phyloP scores from a whole-genome alignment of 64 coral and sea anemone genomes.

The Porites lutea region DNA sequence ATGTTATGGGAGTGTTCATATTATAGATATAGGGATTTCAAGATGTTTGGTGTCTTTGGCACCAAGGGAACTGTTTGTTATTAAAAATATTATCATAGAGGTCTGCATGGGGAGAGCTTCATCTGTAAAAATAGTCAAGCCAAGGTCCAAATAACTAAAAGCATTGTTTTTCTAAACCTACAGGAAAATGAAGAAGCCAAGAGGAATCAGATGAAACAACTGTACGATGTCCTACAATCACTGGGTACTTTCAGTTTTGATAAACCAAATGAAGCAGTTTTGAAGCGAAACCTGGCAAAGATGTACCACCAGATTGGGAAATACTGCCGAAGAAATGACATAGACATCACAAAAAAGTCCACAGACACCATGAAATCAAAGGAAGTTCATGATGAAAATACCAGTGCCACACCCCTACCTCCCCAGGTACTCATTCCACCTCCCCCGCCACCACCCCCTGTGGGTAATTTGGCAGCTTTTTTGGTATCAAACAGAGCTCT shows the following conservation, averaged over 20 bases:
- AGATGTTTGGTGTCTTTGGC: too few relatives aligned
- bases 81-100: too few relatives aligned
- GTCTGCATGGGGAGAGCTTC: too few relatives aligned
- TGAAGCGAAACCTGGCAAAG: conserved; percentile 81
- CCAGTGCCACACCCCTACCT: not conserved
- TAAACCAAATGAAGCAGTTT: conserved; percentile 67
- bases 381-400: not conserved
- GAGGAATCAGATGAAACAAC: conserved; percentile 60
- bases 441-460: conserved; percentile 66
- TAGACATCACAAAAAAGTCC: conserved; percentile 14
- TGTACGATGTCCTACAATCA: conserved; percentile 51
- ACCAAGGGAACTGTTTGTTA: too few relatives aligned
- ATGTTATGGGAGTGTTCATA: too few relatives aligned
- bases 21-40: too few relatives aligned
- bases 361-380: not conserved
- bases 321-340: conserved; percentile 76
- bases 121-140: too few relatives aligned
- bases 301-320: conserved; percentile 87
- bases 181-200: conserved; percentile 84
- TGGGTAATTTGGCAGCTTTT: not conserved
- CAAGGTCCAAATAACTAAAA: too few relatives aligned
- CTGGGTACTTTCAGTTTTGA: conserved; percentile 75
- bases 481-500: not conserved
- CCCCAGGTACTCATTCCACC: conserved; percentile 57
- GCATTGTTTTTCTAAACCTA: not conserved